These are phyloP conservation scores for Okamejei kenojei DNA, from an alignment of 2,797 vertebrate genomes.

Conservation along the genomic window DNA sequence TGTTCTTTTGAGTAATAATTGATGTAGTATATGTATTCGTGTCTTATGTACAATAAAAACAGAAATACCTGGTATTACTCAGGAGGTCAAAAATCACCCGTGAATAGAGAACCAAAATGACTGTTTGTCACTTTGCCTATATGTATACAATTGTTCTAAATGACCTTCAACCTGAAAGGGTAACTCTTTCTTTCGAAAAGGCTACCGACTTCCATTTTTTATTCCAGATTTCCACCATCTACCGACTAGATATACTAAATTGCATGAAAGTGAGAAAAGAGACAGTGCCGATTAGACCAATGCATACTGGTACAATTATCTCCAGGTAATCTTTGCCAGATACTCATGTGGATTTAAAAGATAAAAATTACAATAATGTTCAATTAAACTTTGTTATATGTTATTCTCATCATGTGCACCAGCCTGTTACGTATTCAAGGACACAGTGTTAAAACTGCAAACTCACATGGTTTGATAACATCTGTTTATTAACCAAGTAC, in stretches of 20 bases:
- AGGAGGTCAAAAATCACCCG: too few species aligned
- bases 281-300: not conserved
- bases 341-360: not conserved
- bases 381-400: not conserved
- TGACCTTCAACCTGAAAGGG: too few species aligned
- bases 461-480: not conserved
- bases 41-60: too few species aligned
- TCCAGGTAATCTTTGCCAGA: not conserved
- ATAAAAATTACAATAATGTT: not conserved
- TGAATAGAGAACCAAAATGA: too few species aligned
- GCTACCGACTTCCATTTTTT: too few species aligned
- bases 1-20: too few species aligned
- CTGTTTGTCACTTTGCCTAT: too few species aligned
- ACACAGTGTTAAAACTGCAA: not conserved
- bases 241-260: not conserved
- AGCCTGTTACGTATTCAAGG: not conserved
- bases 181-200: too few species aligned
- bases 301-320: not conserved
- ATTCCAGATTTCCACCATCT: too few species aligned
- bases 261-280: not conserved
- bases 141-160: too few species aligned
- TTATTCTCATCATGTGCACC: not conserved
- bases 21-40: too few species aligned
- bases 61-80: too few species aligned
- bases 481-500: not conserved